Conservation (phyloP, 2,113 vertebrate species). For the Daboia siamensis region DNA sequence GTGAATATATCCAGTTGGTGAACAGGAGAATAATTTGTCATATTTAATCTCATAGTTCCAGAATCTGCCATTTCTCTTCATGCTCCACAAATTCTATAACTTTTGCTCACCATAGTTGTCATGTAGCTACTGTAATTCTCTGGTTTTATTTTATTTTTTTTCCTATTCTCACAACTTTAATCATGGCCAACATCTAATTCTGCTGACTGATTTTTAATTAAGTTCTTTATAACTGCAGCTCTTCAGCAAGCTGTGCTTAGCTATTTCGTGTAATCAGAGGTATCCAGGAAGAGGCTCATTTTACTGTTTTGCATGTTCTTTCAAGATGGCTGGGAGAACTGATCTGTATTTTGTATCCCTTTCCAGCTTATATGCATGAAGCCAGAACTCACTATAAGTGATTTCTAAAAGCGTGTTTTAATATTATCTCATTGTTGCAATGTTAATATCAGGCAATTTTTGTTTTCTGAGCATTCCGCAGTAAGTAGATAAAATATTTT, state of each 20-base stretch:
- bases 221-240: constrained; percentile 38
- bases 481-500: not conserved
- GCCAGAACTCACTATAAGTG: not conserved
- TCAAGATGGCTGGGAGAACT: constrained; percentile 7
- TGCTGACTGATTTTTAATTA: constrained; percentile 50
- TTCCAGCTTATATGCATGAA: not conserved
- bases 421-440: not conserved
- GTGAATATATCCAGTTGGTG: not conserved
- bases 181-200: constrained; percentile 38
- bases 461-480: not conserved
- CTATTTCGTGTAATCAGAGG: constrained; percentile 28
- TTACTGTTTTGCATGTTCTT: constrained; percentile 4
- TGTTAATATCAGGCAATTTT: not conserved
- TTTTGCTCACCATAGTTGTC: not conserved
- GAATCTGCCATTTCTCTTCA: not conserved
- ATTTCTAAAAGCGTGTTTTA: not conserved
- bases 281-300: constrained; percentile 7
- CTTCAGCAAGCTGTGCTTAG: constrained; percentile 16
- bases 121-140: constrained; percentile 7
- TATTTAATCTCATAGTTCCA: not conserved
- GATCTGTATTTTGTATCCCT: not conserved
- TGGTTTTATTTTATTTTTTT: constrained; percentile 10
- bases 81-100: not conserved
- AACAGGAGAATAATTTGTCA: not conserved
- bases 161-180: constrained; percentile 22